Evolutionary conservation across 2,113 vertebrate species (phyloP), one percentile per base, ranked within the genome.

Genomic region (Nesoenas mayeri): DNA sequence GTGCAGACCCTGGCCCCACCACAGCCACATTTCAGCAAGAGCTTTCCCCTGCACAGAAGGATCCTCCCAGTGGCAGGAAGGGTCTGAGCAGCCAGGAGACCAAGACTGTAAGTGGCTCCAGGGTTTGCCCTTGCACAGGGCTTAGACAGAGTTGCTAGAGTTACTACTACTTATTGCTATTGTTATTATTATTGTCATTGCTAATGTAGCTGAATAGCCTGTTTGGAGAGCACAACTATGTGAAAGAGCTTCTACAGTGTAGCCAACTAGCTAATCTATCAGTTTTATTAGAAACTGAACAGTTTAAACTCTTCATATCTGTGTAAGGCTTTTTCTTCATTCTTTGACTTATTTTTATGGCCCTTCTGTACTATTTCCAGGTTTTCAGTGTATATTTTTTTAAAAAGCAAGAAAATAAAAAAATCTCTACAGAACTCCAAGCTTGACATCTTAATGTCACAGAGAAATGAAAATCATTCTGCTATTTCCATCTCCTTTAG

Each of bases 11-110:
- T 32, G 44, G 32, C 36, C 28, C 6, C 62, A 7, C 17, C 2
- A 0, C 17, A 20, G 12, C 26, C 1, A 1, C 4, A 1, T 6
- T n/a, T 34, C 17, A 54, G 20, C 11, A 26, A 32, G 25, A 85
- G 20, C 53, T 85, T 66, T 56, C n/a, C 7, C 12, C n/a, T 15
- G 7, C 8, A 26, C 2, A 5, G 29, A 54, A 48, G 28, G 19
- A 34, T 17, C 17, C 25, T 70, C 50, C 31, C 34, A 19, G 50
- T 0, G 1, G 13, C 50, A 28, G 54, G 22, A 50, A 84, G 20
- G 6, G 7, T 61, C n/a, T 62, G 29, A 0, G 0, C 38, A 29
- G 22, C 24, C 34, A 50, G 31, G 26, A 38, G 22, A 42, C 15
- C 20, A 28, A 36, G 21, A 29, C 19, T 32, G 19, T 11, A 36